phyloP scores from a whole-genome alignment of 2,888 invertebrate genomes.

The Andrena flavipes region DNA sequence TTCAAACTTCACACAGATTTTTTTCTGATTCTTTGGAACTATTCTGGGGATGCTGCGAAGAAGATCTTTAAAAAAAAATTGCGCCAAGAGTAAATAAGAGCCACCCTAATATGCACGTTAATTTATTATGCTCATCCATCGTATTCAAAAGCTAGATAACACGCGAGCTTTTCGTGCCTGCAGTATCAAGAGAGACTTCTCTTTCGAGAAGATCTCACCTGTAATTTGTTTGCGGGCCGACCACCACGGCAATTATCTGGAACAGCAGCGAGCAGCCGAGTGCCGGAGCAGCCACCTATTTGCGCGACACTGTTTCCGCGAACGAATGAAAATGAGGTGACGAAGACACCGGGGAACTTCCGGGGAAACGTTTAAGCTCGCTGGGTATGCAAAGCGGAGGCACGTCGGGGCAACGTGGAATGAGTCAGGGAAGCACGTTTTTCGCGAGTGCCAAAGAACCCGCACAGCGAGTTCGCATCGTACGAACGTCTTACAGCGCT shows the following conservation, averaged over 20 bases:
- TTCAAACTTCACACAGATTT: too few species aligned
- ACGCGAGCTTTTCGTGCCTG: conserved; percentile 6
- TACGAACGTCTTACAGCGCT: background rate
- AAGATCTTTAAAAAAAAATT: too few species aligned
- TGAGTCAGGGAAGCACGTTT: conserved; percentile 19
- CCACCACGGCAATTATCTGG: conserved; percentile 49
- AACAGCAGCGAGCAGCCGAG: conserved; percentile 24
- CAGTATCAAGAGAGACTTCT: conserved; percentile 8
- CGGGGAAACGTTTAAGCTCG: conserved; percentile 31
- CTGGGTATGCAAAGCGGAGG: conserved; percentile 36
- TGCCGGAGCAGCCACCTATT: conserved; percentile 38
- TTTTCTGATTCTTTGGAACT: too few species aligned
- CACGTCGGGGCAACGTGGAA: conserved; percentile 8
- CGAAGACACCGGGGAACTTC: conserved; percentile 33
- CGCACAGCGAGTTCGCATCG: conserved; percentile 2
- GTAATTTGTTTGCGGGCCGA: conserved; percentile 53
- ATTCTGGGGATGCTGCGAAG: too few species aligned
- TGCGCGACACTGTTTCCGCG: conserved; percentile 55
- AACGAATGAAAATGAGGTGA: conserved; percentile 55
- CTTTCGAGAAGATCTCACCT: conserved; percentile 23
- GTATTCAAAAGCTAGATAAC: background rate
- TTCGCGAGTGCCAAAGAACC: conserved; percentile 40
- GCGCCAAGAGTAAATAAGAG: too few species aligned
- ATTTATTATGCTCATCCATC: too few species aligned
- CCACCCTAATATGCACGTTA: background rate